Percentiles rank a stretch among this genome's conserved stretches.
Conservation (phyloP, 2,888 invertebrate genomes). For the Apamea crenata region DNA sequence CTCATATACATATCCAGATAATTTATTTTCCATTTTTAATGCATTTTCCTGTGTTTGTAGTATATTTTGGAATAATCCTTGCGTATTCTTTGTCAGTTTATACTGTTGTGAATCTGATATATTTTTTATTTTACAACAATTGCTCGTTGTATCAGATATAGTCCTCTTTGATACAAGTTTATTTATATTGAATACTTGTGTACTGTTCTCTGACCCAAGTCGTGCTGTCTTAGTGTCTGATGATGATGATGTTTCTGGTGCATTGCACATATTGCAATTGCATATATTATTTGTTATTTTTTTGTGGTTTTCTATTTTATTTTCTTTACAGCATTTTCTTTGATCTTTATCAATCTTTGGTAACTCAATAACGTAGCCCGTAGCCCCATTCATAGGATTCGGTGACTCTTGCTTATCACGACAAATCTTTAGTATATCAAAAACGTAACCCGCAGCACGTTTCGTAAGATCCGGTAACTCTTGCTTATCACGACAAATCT, state of each 20-base stretch:
- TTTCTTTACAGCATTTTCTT: background rate
- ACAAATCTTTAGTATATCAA: background rate
- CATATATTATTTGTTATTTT: background rate
- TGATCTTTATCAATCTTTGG: background rate
- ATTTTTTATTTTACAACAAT: background rate
- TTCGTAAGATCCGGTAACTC: background rate
- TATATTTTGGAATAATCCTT: conserved; percentile 32
- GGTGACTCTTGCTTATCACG: background rate
- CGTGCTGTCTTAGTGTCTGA: background rate
- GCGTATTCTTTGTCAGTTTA: conserved; percentile 10
- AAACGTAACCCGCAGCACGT: background rate
- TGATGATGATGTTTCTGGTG: background rate
- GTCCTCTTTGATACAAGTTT: background rate
- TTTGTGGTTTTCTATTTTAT: background rate
- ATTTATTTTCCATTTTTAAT: background rate
- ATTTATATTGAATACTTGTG: background rate
- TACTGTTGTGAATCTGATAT: conserved; percentile 7
- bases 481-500: background rate
- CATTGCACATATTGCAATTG: background rate
- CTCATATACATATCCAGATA: conserved; percentile 1
- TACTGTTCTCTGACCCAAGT: conserved; percentile 13
- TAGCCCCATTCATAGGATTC: background rate
- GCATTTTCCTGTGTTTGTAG: background rate
- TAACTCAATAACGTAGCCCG: background rate
- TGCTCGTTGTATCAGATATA: conserved; percentile 1